phyloP scores from a whole-genome alignment of 2,888 invertebrate species.

The Balanococcus diminutus region DNA sequence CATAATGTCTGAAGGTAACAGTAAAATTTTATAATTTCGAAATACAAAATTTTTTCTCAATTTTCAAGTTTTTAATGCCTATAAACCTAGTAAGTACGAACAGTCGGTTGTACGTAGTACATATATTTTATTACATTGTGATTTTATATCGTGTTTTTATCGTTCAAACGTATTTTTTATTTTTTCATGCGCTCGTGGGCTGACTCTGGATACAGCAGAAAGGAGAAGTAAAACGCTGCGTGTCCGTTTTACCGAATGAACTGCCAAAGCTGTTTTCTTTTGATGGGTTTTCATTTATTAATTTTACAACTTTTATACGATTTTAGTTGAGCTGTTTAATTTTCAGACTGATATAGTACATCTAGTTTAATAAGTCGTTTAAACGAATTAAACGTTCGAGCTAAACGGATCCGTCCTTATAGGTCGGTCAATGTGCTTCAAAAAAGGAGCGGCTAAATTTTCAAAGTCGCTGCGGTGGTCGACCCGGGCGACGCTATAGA shows the following conservation, averaged over 20 bases:
- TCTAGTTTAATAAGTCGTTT: conserved; percentile 14
- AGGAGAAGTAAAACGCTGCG: not conserved
- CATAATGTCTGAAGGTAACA: not conserved
- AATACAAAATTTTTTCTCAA: conserved; percentile 1
- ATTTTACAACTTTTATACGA: conserved; percentile 27
- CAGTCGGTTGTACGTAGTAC: conserved; percentile 1
- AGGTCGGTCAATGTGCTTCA: not conserved
- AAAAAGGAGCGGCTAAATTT: not conserved
- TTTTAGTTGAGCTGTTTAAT: not conserved
- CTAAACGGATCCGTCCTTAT: no score
- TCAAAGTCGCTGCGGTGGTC: not conserved
- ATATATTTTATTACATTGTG: conserved; percentile 5
- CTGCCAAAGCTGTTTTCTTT: not conserved
- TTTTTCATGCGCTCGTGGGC: not conserved
- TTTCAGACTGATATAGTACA: not conserved
- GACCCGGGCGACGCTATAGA: not conserved
- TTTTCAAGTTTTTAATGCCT: conserved; percentile 22
- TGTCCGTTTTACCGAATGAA: not conserved
- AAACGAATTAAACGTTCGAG: not conserved
- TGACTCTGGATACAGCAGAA: not conserved
- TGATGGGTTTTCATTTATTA: not conserved
- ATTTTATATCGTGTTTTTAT: conserved; percentile 17
- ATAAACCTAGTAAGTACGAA: not conserved
- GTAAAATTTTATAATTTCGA: not conserved
- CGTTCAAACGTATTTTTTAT: not conserved